A percentile compares a stretch with the other conserved stretches of the same genome.
phyloP scores from a whole-genome alignment of 2,797 vertebrate species.

The Arrhamphus sclerolepis region DNA sequence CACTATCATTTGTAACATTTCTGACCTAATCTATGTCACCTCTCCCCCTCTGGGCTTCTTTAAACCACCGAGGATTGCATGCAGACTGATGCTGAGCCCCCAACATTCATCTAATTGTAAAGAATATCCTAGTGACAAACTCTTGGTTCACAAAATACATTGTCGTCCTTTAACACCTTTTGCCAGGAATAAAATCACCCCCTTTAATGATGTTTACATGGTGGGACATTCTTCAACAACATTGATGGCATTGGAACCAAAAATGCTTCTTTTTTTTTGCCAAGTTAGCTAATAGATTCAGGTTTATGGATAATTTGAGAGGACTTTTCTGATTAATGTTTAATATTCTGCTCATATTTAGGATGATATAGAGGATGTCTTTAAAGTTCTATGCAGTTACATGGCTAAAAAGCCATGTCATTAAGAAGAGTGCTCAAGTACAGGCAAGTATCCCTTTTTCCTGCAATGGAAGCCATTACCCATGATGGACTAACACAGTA shows the following conservation, averaged over 20 bases:
- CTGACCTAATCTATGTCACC: conserved; percentile 13
- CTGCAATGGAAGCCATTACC: background rate
- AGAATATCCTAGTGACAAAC: background rate
- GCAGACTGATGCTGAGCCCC: background rate
- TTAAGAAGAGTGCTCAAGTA: background rate
- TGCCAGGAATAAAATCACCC: no score
- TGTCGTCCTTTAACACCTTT: background rate
- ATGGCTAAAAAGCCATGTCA: background rate
- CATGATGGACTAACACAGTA: background rate
- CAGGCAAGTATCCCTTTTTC: background rate
- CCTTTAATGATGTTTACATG: no score
- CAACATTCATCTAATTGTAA: no score
- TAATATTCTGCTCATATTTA: no score
- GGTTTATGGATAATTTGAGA: no score
- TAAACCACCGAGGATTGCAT: conserved; percentile 3
- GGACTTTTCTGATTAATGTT: no score
- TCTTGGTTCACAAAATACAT: conserved; percentile 10
- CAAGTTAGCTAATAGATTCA: no score
- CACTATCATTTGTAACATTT: conserved; percentile 29
- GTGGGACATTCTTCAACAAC: no score
- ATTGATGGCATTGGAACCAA: no score
- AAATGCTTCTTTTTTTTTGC: no score
- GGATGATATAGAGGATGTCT: no score
- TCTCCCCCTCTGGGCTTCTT: conserved; percentile 20
- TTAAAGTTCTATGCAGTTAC: no score